phyloP scores from a whole-genome alignment of 2,888 invertebrate species.

The Ptilodon capucinus region DNA sequence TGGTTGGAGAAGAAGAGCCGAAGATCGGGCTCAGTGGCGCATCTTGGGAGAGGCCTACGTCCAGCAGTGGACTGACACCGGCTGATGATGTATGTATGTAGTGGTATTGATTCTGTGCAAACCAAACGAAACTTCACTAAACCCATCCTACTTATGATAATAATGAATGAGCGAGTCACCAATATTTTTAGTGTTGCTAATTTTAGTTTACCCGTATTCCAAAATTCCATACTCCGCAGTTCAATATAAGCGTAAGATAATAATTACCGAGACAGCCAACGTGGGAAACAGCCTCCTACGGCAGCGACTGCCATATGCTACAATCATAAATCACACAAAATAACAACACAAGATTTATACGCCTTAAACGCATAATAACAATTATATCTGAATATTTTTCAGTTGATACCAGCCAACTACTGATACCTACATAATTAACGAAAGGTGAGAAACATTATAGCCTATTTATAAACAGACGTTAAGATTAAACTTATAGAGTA shows the following conservation, averaged over 20 bases:
- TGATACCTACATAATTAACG: slow-evolving; percentile 23
- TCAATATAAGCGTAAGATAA: slow-evolving; percentile 31
- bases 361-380: slow-evolving; percentile 57
- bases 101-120: too few relatives aligned
- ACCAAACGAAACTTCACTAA: too few relatives aligned
- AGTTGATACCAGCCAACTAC: slow-evolving; percentile 18
- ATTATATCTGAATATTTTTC: slow-evolving; percentile 54
- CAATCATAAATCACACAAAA: slow-evolving; percentile 61
- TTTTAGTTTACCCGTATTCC: too few relatives aligned
- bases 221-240: neutral
- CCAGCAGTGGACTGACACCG: too few relatives aligned
- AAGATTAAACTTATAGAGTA: slow-evolving; percentile 12
- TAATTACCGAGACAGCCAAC: slow-evolving; percentile 41
- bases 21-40: too few relatives aligned
- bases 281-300: slow-evolving; percentile 51
- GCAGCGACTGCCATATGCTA: slow-evolving; percentile 55
- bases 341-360: slow-evolving; percentile 61
- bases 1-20: too few relatives aligned
- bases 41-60: too few relatives aligned
- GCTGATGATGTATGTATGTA: too few relatives aligned
- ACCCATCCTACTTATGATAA: too few relatives aligned
- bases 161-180: too few relatives aligned
- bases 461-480: slow-evolving; percentile 22
- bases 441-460: slow-evolving; percentile 26
- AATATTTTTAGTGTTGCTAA: too few relatives aligned